Base-by-base conservation (phyloP, 2,113 vertebrate species). In the Mesoclemmys tuberculata region DNA sequence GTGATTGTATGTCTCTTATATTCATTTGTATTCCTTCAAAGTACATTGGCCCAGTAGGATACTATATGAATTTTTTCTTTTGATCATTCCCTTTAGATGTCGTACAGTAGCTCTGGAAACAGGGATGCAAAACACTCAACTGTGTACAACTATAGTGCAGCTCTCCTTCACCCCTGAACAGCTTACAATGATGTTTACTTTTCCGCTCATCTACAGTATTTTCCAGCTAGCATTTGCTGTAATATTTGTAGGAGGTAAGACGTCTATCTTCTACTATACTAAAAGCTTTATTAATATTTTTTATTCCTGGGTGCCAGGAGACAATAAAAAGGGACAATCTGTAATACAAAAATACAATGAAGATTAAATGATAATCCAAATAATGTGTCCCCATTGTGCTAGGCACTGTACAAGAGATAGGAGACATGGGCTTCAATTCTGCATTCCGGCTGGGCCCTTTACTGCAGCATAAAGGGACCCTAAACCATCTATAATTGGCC, bases 181-280 rank as follows among this genome's bases (percentile, higher is more conserved):
- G 5, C 98, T 99, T 81, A 98, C 98, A 46, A 3, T 98, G 55
- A 99, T 99, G 98, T 99, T 99, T 92, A 98, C 99, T 11, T 99
- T 99, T 97, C 99, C 99, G 0, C 99, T 99, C 89, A 98, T 99
- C 98, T 99, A 99, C 97, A 99, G 98, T 93, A 98, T 99, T 95
- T 99, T 99, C 97, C 99, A 99, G 97, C 58, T 99, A 1, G 5
- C 52, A 2, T 97, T 98, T 44, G 99, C 98, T 0, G 19, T 94
- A 5, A 0, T 98, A 5, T 87, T 98, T 49, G 95, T 99, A 71
- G 98, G 85, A 98, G 80, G 99, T 99, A 98, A 98, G 98, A 85
- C 9, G 26, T 3, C 6, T 12, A 26, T 82, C 18, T 91, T 82
- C 4, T 44, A 2, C 22, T 29, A 21, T 2, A 82, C 35, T 54